Evolutionary conservation across 2,797 vertebrate genomes (phyloP), one percentile per base, ranked within the genome.

Genomic region (Tolypeutes matacus): DNA sequence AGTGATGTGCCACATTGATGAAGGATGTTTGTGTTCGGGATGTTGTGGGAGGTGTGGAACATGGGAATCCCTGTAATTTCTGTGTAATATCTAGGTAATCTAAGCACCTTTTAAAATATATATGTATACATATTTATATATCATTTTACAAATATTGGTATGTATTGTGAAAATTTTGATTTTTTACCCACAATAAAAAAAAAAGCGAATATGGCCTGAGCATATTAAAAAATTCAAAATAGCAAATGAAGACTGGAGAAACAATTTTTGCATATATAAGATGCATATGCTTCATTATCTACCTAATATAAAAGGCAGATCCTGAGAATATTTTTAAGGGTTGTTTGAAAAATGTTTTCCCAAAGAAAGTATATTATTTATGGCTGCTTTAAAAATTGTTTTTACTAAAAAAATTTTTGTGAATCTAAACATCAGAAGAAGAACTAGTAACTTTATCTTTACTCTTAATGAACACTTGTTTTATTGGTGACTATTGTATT

Each of bases 291-390:
- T 23, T 94, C 53, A 83, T 62, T 85, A 85, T 86, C 81, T 80
- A 93, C 70, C 46, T 83, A 93, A 80, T 73, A 82, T 90, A 92
- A 93, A 97, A 96, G 87, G 90, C 87, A 94, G 96, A 96, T 95
- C 56, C 58, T 76, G 18, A 65, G 34, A 88, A 23, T 58, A 89
- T 46, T 97, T 96, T 95, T 53, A 97, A 98, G 89, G 97, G 95
- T 85, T 94, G 78, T 39, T 83, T 75, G 95, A 95, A 95, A 96
- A 97, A 80, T 89, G 58, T 5, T 0, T 82, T 95, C 82, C n/a
- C 91, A 93, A 94, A 73, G 69, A 91, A 96, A 96, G 21, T 99
- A 99, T 96, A 95, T 99, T 39, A 39, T 39, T 39, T 39, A 39
- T 39, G 39, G 70, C 76, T 94, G 83, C 49, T 95, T 95, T 95